Conservation (phyloP, 2,113 vertebrate genomes). For the Micromys minutus region DNA sequence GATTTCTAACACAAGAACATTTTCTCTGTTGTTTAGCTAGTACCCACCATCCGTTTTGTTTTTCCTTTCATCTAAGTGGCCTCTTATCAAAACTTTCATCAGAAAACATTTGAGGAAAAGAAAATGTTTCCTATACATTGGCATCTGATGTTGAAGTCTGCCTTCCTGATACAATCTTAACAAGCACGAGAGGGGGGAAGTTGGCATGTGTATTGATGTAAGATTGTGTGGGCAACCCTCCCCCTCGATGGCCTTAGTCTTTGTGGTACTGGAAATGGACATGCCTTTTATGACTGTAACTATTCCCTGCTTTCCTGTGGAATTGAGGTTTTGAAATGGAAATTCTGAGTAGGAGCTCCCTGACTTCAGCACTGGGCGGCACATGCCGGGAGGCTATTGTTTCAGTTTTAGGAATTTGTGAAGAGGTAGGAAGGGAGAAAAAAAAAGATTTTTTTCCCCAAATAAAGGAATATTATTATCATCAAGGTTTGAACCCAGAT, state of each 20-base stretch:
- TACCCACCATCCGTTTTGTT: conserved; percentile 44
- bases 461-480: conserved; percentile 71
- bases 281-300: conserved; percentile 79
- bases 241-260: conserved; percentile 63
- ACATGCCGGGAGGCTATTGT: conserved; percentile 60
- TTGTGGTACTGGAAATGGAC: conserved; percentile 79
- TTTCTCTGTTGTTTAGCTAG: conserved; percentile 29
- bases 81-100: conserved; percentile 77
- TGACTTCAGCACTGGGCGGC: conserved; percentile 78
- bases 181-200: conserved; percentile 70
- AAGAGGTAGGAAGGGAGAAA: conserved; percentile 8
- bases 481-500: conserved; percentile 40
- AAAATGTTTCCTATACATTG: conserved; percentile 50
- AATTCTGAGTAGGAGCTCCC: conserved; percentile 82
- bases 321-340: conserved; percentile 87
- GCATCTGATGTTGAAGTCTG: conserved; percentile 72
- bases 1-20: conserved; percentile 56
- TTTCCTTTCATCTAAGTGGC: conserved; percentile 55
- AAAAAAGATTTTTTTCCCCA: conserved; percentile 70
- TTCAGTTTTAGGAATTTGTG: conserved; percentile 69
- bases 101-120: neutral
- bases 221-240: conserved; percentile 67
- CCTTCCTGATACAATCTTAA: conserved; percentile 70
- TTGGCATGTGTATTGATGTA: conserved; percentile 74
- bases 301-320: conserved; percentile 84